Conservation (phyloP, 2,797 vertebrate genomes). For the Limnodromus scolopaceus region DNA sequence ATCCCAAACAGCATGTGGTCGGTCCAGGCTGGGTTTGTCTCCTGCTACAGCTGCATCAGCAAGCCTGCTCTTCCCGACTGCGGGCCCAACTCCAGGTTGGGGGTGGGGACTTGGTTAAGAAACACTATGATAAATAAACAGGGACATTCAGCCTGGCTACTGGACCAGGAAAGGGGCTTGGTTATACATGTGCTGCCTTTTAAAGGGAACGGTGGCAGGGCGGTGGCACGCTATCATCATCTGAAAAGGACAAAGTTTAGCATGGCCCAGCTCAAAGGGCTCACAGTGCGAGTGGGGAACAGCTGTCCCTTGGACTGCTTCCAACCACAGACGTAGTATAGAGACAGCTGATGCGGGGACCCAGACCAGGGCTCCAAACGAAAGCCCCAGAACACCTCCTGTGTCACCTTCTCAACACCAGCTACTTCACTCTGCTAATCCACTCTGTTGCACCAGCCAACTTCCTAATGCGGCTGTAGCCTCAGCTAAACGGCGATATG, state of each 20-base stretch:
- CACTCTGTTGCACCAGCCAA: background rate
- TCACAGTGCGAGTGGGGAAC: background rate
- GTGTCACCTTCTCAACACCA: background rate
- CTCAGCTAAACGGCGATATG: background rate
- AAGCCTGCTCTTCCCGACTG: background rate
- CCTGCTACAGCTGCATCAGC: background rate
- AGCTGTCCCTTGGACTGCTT: background rate
- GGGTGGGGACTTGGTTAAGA: background rate
- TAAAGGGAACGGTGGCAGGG: background rate
- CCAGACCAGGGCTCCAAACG: background rate
- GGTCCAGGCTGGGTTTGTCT: background rate
- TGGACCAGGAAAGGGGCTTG: background rate
- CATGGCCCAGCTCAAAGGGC: background rate
- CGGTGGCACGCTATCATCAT: rapidly evolving
- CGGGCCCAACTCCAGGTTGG: background rate
- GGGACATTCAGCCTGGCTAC: background rate
- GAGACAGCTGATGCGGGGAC: background rate
- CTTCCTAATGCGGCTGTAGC: background rate
- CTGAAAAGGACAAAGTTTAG: background rate
- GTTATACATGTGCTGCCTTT: background rate
- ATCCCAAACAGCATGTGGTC: background rate
- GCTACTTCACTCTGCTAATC: background rate
- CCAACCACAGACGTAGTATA: rapidly evolving
- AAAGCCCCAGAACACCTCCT: background rate
- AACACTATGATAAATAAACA: background rate